phyloP scores from a whole-genome alignment of 2,888 invertebrate species.

The Glaucopsyche alexis region DNA sequence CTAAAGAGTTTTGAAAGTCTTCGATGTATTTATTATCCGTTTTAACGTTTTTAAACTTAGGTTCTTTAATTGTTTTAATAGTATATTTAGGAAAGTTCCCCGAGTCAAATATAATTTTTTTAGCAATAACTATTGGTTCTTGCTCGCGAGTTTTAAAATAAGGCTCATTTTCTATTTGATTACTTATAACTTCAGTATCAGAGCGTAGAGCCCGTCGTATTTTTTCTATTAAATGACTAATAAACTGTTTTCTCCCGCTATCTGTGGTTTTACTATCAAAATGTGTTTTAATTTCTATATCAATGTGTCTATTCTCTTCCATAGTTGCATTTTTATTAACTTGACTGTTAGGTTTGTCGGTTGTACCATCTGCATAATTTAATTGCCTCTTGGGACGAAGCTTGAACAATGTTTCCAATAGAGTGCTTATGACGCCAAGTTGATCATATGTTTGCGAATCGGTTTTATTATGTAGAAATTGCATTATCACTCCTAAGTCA shows the following conservation, averaged over 20 bases:
- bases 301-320: slow-evolving; percentile 34
- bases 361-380: slow-evolving; percentile 1
- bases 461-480: background rate
- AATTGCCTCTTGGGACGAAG: background rate
- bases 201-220: slow-evolving; percentile 64
- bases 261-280: slow-evolving; percentile 63
- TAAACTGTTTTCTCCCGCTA: slow-evolving; percentile 62
- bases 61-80: slow-evolving; percentile 48
- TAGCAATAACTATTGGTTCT: slow-evolving; percentile 50
- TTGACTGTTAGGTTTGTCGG: background rate
- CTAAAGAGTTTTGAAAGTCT: slow-evolving; percentile 52
- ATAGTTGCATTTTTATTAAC: slow-evolving; percentile 27
- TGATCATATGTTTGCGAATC: background rate
- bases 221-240: slow-evolving; percentile 60
- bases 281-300: slow-evolving; percentile 70
- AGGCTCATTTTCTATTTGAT: slow-evolving; percentile 45
- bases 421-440: too few species aligned
- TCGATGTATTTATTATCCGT: slow-evolving; percentile 60
- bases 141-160: slow-evolving; percentile 61
- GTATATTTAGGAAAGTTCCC: slow-evolving; percentile 47
- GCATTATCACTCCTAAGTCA: background rate
- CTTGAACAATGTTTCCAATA: background rate
- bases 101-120: slow-evolving; percentile 36
- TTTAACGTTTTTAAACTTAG: slow-evolving; percentile 58
- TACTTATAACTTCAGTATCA: slow-evolving; percentile 42